These are phyloP conservation scores for Phoeniculus purpureus DNA, from an alignment of 2,797 vertebrate genomes.

Conservation along the genomic window DNA sequence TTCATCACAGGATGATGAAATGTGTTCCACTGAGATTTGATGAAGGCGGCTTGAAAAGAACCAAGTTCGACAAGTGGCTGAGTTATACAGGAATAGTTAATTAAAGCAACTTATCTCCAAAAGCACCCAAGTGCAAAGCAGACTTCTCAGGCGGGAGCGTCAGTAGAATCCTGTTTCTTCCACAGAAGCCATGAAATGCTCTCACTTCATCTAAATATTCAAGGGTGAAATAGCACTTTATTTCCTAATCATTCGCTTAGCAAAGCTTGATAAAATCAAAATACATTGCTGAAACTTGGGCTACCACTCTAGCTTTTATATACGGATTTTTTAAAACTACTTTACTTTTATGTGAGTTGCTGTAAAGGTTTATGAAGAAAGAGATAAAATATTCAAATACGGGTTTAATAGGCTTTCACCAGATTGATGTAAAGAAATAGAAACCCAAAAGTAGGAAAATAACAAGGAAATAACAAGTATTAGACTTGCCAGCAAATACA, in stretches of 20 bases:
- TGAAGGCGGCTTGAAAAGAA: constrained; percentile 26
- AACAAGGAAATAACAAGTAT: constrained; percentile 51
- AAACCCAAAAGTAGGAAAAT: constrained; percentile 68
- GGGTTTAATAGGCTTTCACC: constrained; percentile 72
- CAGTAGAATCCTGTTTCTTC: not conserved
- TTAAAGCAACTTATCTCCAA: constrained; percentile 18
- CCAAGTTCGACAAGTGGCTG: not conserved
- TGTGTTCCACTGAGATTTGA: not conserved
- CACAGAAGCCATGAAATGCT: constrained; percentile 2
- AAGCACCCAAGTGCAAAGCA: constrained; percentile 25
- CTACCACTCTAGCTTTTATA: not conserved
- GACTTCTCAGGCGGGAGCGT: not conserved
- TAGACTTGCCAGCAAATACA: constrained; percentile 69
- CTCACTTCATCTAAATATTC: constrained; percentile 33
- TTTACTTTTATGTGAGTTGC: constrained; percentile 51
- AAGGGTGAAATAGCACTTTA: constrained; percentile 40
- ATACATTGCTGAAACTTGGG: constrained; percentile 32
- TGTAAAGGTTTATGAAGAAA: constrained; percentile 57
- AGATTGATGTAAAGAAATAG: constrained; percentile 64
- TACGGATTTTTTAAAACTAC: not conserved
- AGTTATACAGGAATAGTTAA: constrained; percentile 4
- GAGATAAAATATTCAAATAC: constrained; percentile 65
- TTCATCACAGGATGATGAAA: not conserved
- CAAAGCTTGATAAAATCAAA: constrained; percentile 63
- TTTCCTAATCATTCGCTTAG: constrained; percentile 34